Percentiles rank a stretch among this genome's conserved stretches.
phyloP scores from a whole-genome alignment of 1,140 invertebrate species.

The Trachelipus rathkii region DNA sequence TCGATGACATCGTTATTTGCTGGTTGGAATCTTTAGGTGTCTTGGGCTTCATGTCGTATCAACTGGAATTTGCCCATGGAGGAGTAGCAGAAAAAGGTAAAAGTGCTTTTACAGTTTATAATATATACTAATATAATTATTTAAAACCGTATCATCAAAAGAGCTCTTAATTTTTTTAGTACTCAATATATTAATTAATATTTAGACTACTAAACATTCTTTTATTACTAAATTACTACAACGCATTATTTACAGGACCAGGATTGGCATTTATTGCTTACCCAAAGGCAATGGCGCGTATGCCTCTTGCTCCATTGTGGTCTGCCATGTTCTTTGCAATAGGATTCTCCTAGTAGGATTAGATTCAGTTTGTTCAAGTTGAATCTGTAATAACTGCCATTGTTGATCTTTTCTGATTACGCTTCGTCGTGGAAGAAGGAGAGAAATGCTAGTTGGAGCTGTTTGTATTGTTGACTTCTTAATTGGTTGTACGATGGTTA shows the following conservation, averaged over 20 bases:
- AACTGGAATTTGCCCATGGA: constrained; percentile 49
- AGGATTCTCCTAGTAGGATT: constrained; percentile 60
- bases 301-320: constrained; percentile 49
- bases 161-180: too few relatives aligned
- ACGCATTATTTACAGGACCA: constrained; percentile 49
- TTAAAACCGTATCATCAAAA: too few relatives aligned
- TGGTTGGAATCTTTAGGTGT: constrained; percentile 62
- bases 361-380: constrained; percentile 55
- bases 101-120: constrained; percentile 18
- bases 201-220: too few relatives aligned
- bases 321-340: constrained; percentile 60
- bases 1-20: constrained; percentile 52
- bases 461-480: constrained; percentile 53
- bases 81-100: constrained; percentile 50
- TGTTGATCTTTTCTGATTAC: constrained; percentile 53
- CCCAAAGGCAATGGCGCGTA: constrained; percentile 50
- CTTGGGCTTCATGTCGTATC: constrained; percentile 52
- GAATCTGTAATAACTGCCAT: constrained; percentile 57
- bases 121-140: too few relatives aligned
- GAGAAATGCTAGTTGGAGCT: constrained; percentile 52
- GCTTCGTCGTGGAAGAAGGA: constrained; percentile 49
- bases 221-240: too few relatives aligned
- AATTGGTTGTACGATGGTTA: constrained; percentile 56
- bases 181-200: too few relatives aligned
- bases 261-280: constrained; percentile 59